Conservation (phyloP, 2,888 invertebrate genomes). For the Tetragonula carbonaria region DNA sequence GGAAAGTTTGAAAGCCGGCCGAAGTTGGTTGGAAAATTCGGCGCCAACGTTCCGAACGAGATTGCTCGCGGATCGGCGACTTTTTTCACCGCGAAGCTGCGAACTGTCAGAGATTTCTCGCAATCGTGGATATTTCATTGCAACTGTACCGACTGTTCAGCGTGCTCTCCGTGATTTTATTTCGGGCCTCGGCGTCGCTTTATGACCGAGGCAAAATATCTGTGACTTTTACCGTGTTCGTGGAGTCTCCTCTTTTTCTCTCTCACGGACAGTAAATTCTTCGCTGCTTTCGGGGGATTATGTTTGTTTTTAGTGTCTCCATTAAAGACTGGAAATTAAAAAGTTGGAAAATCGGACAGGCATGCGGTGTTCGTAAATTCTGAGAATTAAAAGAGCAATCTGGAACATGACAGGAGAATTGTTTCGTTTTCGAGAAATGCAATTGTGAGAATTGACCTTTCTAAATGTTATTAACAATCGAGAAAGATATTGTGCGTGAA, state of each 20-base stretch:
- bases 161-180: background rate
- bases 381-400: background rate
- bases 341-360: background rate
- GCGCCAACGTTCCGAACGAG: conserved; percentile 40
- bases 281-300: background rate
- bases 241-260: background rate
- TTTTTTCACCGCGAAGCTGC: conserved; percentile 4
- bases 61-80: background rate
- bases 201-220: background rate
- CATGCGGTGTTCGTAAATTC: background rate
- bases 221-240: background rate
- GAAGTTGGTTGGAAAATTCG: conserved; percentile 32
- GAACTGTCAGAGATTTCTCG: background rate
- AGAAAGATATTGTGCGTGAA: too few species aligned
- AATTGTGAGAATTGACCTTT: too few species aligned
- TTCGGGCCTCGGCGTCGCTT: background rate
- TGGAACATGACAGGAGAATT: background rate
- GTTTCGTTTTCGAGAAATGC: background rate
- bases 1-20: background rate
- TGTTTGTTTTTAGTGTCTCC: background rate
- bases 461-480: too few species aligned
- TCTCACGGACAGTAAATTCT: background rate
- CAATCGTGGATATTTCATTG: conserved; percentile 20
- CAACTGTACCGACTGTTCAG: background rate
- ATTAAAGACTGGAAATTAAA: background rate